These are phyloP conservation scores for Epinephelus malabaricus DNA, from an alignment of 2,797 vertebrate genomes.

Conservation along the genomic window DNA sequence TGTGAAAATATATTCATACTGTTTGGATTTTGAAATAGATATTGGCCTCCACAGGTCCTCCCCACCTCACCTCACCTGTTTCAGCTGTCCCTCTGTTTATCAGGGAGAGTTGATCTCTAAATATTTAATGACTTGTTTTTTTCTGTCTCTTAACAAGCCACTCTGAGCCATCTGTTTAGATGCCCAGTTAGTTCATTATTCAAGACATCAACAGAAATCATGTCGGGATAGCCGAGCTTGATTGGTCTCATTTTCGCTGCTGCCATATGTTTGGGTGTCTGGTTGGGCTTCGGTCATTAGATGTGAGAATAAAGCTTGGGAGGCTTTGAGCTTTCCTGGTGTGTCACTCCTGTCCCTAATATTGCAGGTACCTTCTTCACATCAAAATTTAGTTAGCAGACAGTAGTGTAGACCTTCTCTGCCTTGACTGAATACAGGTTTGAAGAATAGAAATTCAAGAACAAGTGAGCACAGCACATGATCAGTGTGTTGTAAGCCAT, in stretches of 20 bases:
- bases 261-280: conserved; percentile 72
- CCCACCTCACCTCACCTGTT: conserved; percentile 21
- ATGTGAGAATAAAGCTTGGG: conserved; percentile 28
- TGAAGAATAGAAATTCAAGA: not conserved
- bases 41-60: conserved; percentile 19
- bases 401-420: not conserved
- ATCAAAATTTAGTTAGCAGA: not conserved
- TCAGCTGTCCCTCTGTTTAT: conserved; percentile 23
- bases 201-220: conserved; percentile 60
- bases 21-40: conserved; percentile 1
- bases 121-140: conserved; percentile 69
- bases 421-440: not conserved
- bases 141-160: conserved; percentile 53
- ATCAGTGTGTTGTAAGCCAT: not conserved
- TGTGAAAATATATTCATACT: not conserved
- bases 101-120: conserved; percentile 48
- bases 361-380: not conserved
- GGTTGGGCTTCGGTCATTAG: conserved; percentile 41
- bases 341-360: conserved; percentile 3
- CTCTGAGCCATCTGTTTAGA: conserved; percentile 71
- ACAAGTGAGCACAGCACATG: not conserved
- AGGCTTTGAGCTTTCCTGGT: conserved; percentile 25
- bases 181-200: conserved; percentile 77
- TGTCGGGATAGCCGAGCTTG: conserved; percentile 39
- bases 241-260: conserved; percentile 46